Evolutionary conservation across 2,113 vertebrate species (phyloP), one percentile per base, ranked within the genome.

Genomic region (Hemicordylus capensis): DNA sequence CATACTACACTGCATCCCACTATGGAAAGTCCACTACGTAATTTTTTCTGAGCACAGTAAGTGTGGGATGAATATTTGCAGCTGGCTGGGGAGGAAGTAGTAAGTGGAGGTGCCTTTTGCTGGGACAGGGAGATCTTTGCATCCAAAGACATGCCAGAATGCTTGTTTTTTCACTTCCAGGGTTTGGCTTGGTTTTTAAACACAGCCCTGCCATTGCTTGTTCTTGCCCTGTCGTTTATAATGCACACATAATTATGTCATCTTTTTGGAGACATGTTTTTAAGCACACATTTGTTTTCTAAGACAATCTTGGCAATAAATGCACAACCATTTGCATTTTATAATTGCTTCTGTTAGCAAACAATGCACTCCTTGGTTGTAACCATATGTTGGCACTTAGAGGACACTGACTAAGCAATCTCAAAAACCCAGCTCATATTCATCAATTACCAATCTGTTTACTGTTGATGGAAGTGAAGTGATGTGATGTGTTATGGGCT

Each of bases 241-340:
- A 34, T 78, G 75, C 56, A 91, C 76, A 77, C 87, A 69, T 86
- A 86, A 79, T 87, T 92, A 91, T 87, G 85, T 81, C 54, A 85
- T 92, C 69, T 92, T 61, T 58, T 94, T 90, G 15, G 48, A 92
- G 90, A 83, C 46, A 75, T 90, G 84, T 86, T 92, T 81, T 93
- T 76, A 93, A 91, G 90, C 89, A 94, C 88, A 80, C 87, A 91
- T 96, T 95, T 96, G 81, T 95, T 95, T 83, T 93, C 87, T 91
- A 85, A 93, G 89, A 86, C 83, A 92, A 77, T 95, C 93, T 95
- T 92, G 93, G 95, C 93, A 94, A 92, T 88, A 93, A 96, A 93
- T 89, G 89, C 88, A 90, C 92, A 84, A 70, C 83, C 84, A 96
- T 94, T 93, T 96, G 86, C 87, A 96, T 96, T 97, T 97, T 96